A percentile compares a stretch with the other conserved stretches of the same genome.
These are phyloP conservation scores for Sebastes schlegelii DNA, from an alignment of 2,113 vertebrate genomes.

Conservation along the genomic window DNA sequence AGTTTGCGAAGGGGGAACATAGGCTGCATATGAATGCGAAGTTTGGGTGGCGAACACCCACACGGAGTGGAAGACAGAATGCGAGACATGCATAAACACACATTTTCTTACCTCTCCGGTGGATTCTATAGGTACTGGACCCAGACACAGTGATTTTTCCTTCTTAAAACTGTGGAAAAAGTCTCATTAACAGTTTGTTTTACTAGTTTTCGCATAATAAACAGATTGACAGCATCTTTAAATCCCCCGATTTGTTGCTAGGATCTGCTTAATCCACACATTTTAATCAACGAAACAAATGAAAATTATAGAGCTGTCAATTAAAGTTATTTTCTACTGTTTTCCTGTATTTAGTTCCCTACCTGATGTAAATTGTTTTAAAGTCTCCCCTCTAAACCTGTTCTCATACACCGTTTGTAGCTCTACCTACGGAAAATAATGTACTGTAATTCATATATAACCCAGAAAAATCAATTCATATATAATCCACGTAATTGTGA, in stretches of 20 bases:
- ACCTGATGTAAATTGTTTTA: background rate
- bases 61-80: conserved; percentile 1
- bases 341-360: too few relatives aligned
- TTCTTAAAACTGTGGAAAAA: background rate
- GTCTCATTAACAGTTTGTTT: conserved; percentile 5
- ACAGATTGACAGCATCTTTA: background rate
- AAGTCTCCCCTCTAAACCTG: background rate
- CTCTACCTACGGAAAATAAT: too few relatives aligned
- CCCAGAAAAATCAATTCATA: too few relatives aligned
- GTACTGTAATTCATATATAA: too few relatives aligned
- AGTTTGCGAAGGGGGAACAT: conserved; percentile 49
- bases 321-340: background rate
- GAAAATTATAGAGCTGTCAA: background rate
- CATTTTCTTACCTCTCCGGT: background rate
- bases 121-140: background rate
- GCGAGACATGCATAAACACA: background rate
- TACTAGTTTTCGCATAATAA: background rate
- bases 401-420: too few relatives aligned
- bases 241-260: background rate
- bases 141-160: background rate
- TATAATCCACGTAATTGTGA: too few relatives aligned
- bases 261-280: background rate
- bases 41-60: conserved; percentile 37
- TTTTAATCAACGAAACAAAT: background rate
- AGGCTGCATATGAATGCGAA: conserved; percentile 43